A percentile compares a stretch with the other conserved stretches of the same genome.
phyloP scores from a whole-genome alignment of 2,888 invertebrate species.

The Polyommatus iphigenia region DNA sequence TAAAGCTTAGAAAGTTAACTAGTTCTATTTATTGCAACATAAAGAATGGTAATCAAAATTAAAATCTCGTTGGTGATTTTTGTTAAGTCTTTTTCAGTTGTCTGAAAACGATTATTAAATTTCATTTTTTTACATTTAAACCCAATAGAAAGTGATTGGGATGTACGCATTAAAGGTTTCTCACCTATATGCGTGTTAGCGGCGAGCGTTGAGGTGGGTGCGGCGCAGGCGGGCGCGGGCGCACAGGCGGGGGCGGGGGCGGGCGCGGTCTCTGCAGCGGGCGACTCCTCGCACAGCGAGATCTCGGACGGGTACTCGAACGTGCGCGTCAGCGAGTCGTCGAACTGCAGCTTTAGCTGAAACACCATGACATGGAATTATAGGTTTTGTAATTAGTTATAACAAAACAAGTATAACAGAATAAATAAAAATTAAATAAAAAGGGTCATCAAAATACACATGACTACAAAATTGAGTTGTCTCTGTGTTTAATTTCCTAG shows the following conservation, averaged over 20 bases:
- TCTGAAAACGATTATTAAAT: too few species aligned
- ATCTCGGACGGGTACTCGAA: slow-evolving; percentile 97
- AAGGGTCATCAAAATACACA: too few species aligned
- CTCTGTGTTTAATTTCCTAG: too few species aligned
- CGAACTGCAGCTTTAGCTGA: slow-evolving; percentile 94
- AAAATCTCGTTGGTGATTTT: too few species aligned
- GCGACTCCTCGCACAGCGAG: slow-evolving; percentile 84
- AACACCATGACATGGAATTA: slow-evolving; percentile 41
- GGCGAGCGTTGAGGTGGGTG: slow-evolving; percentile 57
- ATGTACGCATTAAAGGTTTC: slow-evolving; percentile 9
- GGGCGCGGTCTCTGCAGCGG: slow-evolving; percentile 39
- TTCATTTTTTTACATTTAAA: too few species aligned
- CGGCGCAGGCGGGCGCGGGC: slow-evolving; percentile 41
- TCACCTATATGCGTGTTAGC: slow-evolving; percentile 68
- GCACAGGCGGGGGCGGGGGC: slow-evolving; percentile 37
- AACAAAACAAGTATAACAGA: not conserved
- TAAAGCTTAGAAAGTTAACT: not conserved
- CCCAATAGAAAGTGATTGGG: not conserved
- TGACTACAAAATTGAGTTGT: too few species aligned
- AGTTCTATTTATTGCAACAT: too few species aligned
- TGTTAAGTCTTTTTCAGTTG: too few species aligned
- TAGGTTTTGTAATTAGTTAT: not conserved
- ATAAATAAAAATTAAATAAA: too few species aligned
- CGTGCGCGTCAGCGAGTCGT: slow-evolving; percentile 91
- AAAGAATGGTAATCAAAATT: too few species aligned